Conservation (phyloP, 2,888 invertebrate genomes). For the Apotomis turbidana region DNA sequence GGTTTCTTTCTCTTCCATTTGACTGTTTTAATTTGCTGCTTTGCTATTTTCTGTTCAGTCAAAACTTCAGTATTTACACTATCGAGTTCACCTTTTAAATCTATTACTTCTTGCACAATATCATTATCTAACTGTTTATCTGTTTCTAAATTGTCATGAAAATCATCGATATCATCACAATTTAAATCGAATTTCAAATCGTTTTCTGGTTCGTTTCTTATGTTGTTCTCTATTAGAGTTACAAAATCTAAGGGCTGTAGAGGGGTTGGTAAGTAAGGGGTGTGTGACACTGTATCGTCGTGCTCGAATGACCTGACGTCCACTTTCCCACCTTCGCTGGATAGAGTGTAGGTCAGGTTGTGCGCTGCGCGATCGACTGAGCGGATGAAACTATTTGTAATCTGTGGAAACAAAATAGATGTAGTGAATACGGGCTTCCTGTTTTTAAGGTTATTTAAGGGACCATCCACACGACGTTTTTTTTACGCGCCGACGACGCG, state of each 20-base stretch:
- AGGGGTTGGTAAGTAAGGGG: not conserved
- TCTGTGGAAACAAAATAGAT: slow-evolving; percentile 5
- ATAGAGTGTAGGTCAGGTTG: slow-evolving; percentile 9
- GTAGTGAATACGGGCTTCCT: too few species aligned
- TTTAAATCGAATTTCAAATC: not conserved
- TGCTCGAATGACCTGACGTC: not conserved
- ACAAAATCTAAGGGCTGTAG: not conserved
- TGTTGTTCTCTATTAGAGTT: not conserved
- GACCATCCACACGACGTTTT: too few species aligned
- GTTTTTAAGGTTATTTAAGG: too few species aligned
- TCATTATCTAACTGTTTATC: not conserved
- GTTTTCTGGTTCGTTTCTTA: not conserved
- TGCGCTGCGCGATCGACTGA: slow-evolving; percentile 3
- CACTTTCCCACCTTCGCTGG: not conserved
- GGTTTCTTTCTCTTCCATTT: not conserved
- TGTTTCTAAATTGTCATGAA: not conserved
- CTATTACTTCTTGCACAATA: not conserved
- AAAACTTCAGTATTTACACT: too few species aligned
- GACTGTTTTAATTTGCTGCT: not conserved
- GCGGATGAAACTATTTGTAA: slow-evolving; percentile 17
- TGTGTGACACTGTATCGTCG: not conserved
- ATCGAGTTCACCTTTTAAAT: not conserved
- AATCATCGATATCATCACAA: slow-evolving; percentile 3
- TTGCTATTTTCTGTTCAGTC: not conserved
- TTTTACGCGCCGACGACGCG: too few species aligned